Base-by-base conservation (phyloP, 2,888 invertebrate species). In the Ernsta delagoae region DNA sequence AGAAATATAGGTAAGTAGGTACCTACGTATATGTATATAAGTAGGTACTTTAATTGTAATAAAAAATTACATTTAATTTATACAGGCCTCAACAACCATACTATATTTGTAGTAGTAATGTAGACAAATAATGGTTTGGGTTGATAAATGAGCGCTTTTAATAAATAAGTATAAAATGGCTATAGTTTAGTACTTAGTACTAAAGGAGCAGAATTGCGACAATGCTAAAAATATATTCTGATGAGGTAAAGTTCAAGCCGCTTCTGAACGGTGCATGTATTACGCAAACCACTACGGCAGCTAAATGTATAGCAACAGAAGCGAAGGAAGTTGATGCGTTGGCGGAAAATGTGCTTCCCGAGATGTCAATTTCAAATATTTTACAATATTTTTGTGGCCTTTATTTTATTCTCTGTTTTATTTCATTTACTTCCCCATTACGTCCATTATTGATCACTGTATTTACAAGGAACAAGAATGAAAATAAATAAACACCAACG, bases 231-330 rank as follows among this genome's bases (percentile, higher is more conserved):
- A 59, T 65, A 48, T 65, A 65, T 65, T 65, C 6, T 16, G 65
- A 59, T 59, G 57, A 65, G 45, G 41, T 43, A 56, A 48, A 65
- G 57, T 65, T 65, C 48, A 65, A 59, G 65, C 64, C 53, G 62
- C 36, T 56, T 64, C 43, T n/a, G 8, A 39, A 41, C 39, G 36
- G 45, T 57, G 36, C 57, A 65, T 64, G 43, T 57, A 57, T 65
- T 65, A 65, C 59, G 65, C 57, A 65, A 65, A 59, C 59, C 65
- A 65, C 65, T 53, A 57, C 43, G 65, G 48, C 45, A 59, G 59
- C 50, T 39, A 59, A 59, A 65, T 64, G 56, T n/a, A 36, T 11
- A n/a, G 36, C 65, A 57, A 57, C 57, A 48, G 36, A 50, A 59
- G 41, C 50, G 11, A 6, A 11, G n/a, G 24, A 11, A 36, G 7